Conservation (phyloP, 2,797 vertebrate genomes). For the Siniperca undulata region DNA sequence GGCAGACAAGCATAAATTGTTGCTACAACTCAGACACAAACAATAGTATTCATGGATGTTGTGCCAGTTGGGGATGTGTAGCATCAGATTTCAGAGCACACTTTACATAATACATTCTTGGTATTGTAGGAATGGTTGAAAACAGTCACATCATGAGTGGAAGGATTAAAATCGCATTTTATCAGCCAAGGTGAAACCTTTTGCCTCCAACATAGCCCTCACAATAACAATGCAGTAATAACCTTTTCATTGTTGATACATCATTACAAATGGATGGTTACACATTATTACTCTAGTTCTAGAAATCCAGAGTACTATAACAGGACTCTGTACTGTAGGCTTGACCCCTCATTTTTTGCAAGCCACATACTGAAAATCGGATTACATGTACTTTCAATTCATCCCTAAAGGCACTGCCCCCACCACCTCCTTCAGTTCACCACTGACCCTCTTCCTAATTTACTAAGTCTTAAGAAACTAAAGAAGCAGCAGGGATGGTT, state of each 20-base stretch:
- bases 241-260: not conserved
- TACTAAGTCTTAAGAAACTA: not conserved
- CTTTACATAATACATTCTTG: not conserved
- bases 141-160: not conserved
- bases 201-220: not conserved
- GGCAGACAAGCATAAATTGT: conserved; percentile 44
- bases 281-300: conserved; percentile 2
- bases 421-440: not conserved
- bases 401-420: not conserved
- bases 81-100: conserved; percentile 11
- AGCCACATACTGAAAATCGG: not conserved
- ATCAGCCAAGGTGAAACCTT: conserved; percentile 1
- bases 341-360: not conserved
- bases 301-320: not conserved
- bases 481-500: not conserved
- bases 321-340: not conserved
- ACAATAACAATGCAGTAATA: not conserved
- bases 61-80: conserved; percentile 34
- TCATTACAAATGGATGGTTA: conserved; percentile 1
- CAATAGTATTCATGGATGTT: conserved; percentile 33
- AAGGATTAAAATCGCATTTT: not conserved
- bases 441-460: not conserved
- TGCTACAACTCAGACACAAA: conserved; percentile 37
- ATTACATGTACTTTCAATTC: not conserved
- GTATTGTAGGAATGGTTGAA: conserved; percentile 6